Percentiles rank a stretch among this genome's conserved stretches.
Evolutionary conservation across 2,888 invertebrate genomes (phyloP).

Genomic region (Catocala fraxini): DNA sequence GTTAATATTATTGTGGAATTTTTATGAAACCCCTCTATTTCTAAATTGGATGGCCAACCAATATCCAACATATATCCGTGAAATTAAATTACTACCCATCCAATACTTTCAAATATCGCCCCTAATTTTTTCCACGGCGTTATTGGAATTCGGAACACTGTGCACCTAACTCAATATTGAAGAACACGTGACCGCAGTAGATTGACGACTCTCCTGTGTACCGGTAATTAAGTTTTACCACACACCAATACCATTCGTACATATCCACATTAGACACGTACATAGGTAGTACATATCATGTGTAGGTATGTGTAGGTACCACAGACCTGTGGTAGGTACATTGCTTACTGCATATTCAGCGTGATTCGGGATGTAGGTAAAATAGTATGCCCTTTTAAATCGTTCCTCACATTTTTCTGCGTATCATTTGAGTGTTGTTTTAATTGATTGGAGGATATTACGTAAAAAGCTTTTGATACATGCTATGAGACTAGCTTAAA

Average conservation of each 20-base stretch:
- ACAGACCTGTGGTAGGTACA: neutral
- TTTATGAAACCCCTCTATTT: neutral
- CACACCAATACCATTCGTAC: constrained; percentile 38
- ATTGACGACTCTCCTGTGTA: constrained; percentile 70
- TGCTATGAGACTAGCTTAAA: no score
- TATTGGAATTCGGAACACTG: constrained; percentile 52
- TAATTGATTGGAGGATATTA: constrained; percentile 1
- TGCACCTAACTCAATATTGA: constrained; percentile 64
- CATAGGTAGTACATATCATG: neutral
- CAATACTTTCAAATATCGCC: constrained; percentile 59
- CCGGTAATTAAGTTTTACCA: constrained; percentile 58
- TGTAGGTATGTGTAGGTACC: no score
- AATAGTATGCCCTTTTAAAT: neutral
- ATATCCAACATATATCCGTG: constrained; percentile 19
- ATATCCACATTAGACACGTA: constrained; percentile 19
- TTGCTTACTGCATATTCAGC: constrained; percentile 3
- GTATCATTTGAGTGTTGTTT: constrained; percentile 5
- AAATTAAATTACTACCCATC: constrained; percentile 44
- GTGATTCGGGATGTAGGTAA: constrained; percentile 5
- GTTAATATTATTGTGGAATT: neutral
- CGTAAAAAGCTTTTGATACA: neutral
- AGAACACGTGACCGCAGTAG: constrained; percentile 73
- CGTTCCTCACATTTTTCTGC: neutral
- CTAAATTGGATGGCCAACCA: neutral
- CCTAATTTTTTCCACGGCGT: constrained; percentile 54